Evolutionary conservation across 2,888 invertebrate genomes (phyloP), one percentile per base, ranked within the genome.

Genomic region (Catocala sponsa): DNA sequence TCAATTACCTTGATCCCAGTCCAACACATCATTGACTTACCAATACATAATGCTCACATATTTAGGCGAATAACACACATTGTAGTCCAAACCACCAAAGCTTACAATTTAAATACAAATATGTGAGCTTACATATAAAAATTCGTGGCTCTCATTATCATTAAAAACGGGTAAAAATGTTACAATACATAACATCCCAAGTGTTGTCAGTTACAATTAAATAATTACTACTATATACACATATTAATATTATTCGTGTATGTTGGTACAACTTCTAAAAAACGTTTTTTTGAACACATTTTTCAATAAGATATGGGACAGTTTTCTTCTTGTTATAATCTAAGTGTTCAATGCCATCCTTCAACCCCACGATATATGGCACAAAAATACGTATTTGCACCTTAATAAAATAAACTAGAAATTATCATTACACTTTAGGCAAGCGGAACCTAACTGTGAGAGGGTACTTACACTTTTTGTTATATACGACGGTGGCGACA

Each of bases 251-350:
- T 81, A 81, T 76, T 77, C 68, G 84, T 83, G 84, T 82, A 85
- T 84, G 86, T 86, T 88, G 87, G 87, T 91, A 91, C 84, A 89
- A 88, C 83, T 88, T 89, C 89, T 91, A 91, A 89, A 91, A 91
- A 89, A 87, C 82, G 52, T 60, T 87, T 87, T 82, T 81, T 74
- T 93, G 92, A 93, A 93, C 93, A 93, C 93, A 93, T 93, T 92
- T 76, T 90, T 89, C 78, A 89, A 89, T 92, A 91, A 92, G 92
- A 92, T 92, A 92, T 91, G 92, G 90, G 90, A 88, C 84, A 84
- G 81, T 80, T 84, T 83, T 78, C 44, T 78, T 77, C 35, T 38
- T 38, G 35, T 38, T 80, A 70, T 73, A 81, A 64, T 80, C 80
- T 81, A 82, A 78, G 77, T 85, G 84, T 81, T 78, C 79, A 71